Conservation (phyloP, 2,888 invertebrate genomes). For the Lutraria lutraria region DNA sequence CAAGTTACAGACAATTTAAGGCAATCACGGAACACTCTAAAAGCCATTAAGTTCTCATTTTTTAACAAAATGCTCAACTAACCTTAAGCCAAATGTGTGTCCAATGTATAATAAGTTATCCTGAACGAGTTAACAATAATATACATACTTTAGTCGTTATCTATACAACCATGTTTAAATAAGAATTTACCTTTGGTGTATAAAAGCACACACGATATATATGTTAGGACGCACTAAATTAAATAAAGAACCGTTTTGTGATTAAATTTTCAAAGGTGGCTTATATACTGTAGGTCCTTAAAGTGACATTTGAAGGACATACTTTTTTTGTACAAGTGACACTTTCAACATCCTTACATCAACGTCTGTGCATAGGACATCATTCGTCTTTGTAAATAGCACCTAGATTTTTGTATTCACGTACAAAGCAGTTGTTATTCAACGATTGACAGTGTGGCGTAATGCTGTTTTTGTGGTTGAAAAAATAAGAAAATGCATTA, state of each 20-base stretch:
- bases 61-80: neutral
- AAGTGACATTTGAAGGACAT: conserved; percentile 2
- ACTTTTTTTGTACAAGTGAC: neutral
- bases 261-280: neutral
- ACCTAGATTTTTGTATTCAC: neutral
- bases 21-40: neutral
- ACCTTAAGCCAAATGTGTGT: neutral
- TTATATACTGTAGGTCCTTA: neutral
- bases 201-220: neutral
- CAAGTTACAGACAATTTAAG: no score
- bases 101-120: conserved; percentile 8
- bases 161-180: conserved; percentile 4
- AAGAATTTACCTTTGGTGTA: conserved; percentile 2
- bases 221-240: neutral
- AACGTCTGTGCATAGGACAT: neutral
- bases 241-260: neutral
- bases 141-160: neutral
- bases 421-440: neutral
- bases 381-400: neutral
- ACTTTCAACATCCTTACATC: neutral
- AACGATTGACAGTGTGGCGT: neutral
- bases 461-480: neutral
- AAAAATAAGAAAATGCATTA: neutral
- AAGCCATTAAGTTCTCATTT: neutral
- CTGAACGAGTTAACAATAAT: neutral